Evolutionary conservation across 2,797 vertebrate species (phyloP), one percentile per base, ranked within the genome.

Genomic region (Carapus acus): DNA sequence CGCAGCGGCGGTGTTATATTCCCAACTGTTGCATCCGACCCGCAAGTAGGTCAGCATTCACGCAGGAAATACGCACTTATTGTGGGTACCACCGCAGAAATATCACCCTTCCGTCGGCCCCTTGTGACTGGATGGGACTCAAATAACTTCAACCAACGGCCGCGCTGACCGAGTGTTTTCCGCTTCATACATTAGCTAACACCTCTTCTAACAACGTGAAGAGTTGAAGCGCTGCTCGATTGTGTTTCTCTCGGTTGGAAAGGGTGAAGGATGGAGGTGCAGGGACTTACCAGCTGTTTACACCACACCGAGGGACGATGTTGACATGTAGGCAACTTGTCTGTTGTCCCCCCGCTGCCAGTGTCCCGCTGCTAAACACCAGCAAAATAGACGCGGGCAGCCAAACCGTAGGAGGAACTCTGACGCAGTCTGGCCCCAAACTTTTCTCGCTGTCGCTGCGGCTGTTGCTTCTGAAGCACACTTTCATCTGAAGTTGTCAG

Each of bases 231-330:
- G 12, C 22, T 14, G 13, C 1, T 6, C 7, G 1, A n/a, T 12
- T 49, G 13, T 13, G 0, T n/a, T 24, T 44, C 44, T 17, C 7
- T 60, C 46, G 31, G 41, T 18, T 19, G 4, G 21, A 15, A 18
- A 29, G 62, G 59, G 64, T n/a, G 48, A 2, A 38, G 54, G 58
- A n/a, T n/a, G 19, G 24, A 64, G 59, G 64, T n/a, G 48, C 2
- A 38, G 54, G 58, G 54, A 89, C 88, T 81, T 83, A 90, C 89
- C 89, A 88, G 87, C 86, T 87, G 88, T 85, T 88, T 76, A 87
- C 73, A 44, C 65, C 49, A 73, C 76, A 56, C 60, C 4, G 3
- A 55, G 58, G 45, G 72, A 76, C 78, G 65, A 63, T 74, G 85
- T 82, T 81, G 84, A 85, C 88, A 90, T 90, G 85, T 38, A 89